A percentile compares a stretch with the other conserved stretches of the same genome.
Evolutionary conservation across 2,797 vertebrate species (phyloP).

Genomic region (Diplodus puntazzo): DNA sequence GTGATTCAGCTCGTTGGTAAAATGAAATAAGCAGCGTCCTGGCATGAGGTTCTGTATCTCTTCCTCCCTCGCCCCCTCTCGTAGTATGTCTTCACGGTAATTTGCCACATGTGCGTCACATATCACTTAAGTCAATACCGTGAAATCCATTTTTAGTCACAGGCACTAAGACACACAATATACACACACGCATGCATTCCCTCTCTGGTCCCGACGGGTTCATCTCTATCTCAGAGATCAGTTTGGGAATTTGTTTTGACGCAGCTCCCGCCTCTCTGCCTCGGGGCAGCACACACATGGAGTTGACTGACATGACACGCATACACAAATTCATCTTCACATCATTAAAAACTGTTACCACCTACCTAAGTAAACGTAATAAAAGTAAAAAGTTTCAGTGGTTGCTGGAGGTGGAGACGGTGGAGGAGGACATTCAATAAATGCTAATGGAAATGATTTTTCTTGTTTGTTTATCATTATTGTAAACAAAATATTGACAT

Average conservation of each 20-base stretch:
- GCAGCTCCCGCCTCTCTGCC: constrained; percentile 38
- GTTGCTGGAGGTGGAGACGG: background rate
- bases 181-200: constrained; percentile 8
- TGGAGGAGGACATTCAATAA: background rate
- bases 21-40: background rate
- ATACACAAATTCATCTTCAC: constrained; percentile 5
- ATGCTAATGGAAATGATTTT: background rate
- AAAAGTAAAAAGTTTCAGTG: background rate
- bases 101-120: constrained; percentile 42
- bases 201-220: constrained; percentile 22
- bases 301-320: no score
- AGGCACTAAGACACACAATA: constrained; percentile 26
- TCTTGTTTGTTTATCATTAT: background rate
- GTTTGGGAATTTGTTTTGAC: constrained; percentile 53
- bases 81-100: constrained; percentile 27
- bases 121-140: constrained; percentile 47
- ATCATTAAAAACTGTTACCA: background rate
- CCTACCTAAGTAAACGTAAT: background rate
- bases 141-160: constrained; percentile 59
- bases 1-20: background rate
- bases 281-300: background rate
- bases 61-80: background rate
- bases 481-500: background rate
- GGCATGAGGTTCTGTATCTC: constrained; percentile 3
- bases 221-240: constrained; percentile 59